Conservation (phyloP, 2,888 invertebrate genomes). For the Leistus spinibarbis region DNA sequence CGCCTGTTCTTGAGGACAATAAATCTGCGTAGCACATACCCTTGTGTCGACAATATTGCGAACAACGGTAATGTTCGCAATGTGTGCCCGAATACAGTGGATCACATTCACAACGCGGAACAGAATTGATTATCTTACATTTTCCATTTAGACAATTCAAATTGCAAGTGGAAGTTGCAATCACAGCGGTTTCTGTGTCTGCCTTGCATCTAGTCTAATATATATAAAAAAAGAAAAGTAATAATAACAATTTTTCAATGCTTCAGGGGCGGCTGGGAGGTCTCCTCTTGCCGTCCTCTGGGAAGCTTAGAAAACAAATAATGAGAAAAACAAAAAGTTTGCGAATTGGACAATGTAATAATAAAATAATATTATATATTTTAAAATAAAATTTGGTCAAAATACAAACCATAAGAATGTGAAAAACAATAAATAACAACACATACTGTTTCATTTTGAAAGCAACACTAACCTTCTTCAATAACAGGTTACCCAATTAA, state of each 20-base stretch:
- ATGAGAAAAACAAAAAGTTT: too few relatives aligned
- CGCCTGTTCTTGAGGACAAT: conserved; percentile 46
- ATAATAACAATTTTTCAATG: too few relatives aligned
- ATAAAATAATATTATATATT: too few relatives aligned
- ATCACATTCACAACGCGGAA: conserved; percentile 69
- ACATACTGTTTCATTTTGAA: conserved; percentile 28
- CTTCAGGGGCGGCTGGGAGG: too few relatives aligned
- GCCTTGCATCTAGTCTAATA: conserved; percentile 20
- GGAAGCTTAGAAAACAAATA: too few relatives aligned
- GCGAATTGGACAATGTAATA: too few relatives aligned
- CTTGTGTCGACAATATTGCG: conserved; percentile 70
- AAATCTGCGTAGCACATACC: conserved; percentile 62
- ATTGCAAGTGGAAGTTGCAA: conserved; percentile 56
- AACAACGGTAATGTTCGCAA: conserved; percentile 74
- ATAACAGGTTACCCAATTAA: conserved; percentile 26
- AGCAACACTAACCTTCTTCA: conserved; percentile 31
- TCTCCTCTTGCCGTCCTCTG: too few relatives aligned
- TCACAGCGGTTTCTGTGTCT: conserved; percentile 15
- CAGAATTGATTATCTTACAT: conserved; percentile 61
- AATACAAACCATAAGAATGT: conserved; percentile 26
- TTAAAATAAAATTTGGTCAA: neutral
- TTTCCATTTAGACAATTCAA: conserved; percentile 67
- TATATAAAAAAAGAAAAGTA: neutral
- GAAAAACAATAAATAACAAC: conserved; percentile 9
- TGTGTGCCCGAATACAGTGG: conserved; percentile 67